Evolutionary conservation across 2,888 invertebrate species (phyloP), one percentile per base, ranked within the genome.

Genomic region (Crocallis elinguaria): DNA sequence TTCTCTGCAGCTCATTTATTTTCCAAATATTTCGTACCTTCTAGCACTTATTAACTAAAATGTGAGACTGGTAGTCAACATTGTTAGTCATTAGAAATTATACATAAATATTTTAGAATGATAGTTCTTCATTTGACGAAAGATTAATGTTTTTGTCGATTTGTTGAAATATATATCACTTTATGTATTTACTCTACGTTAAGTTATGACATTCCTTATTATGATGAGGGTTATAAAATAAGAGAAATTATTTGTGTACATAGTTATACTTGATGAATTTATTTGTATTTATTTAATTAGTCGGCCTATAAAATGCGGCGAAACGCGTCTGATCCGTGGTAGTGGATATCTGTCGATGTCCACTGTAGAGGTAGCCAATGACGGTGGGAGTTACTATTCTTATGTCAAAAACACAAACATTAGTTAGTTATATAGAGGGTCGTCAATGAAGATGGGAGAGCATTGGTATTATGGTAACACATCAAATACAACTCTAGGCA

Each of bases 11-110:
- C 86, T 81, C 64, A 78, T 84, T 86, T 81, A 78, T 83, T 88
- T 88, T 83, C 77, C 80, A 80, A 78, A 70, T 77, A 77, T 84
- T 87, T 86, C 82, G 75, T 86, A 87, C 81, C 82, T 89, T 88
- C 84, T 90, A 89, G 86, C 86, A 86, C 86, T 86, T 86, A 86
- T 86, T 83, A 81, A 87, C 88, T 88, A 90, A 89, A 88, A 90
- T 89, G 89, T 91, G 90, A 91, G 91, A 91, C 91, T 91, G 91
- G 90, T 91, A 90, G 90, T 89, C 90, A 79, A 88, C 89, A 89
- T 89, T 90, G 80, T 87, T 91, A 91, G 89, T 84, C 84, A 76
- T 83, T 91, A 90, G 88, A 82, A 79, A 82, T 80, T 88, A 86
- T 86, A 87, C 81, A 86, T 85, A 79, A 81, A 83, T 83, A 84